A percentile compares a stretch with the other conserved stretches of the same genome.
phyloP scores from a whole-genome alignment of 2,888 invertebrate genomes.

The Nebria brevicollis region DNA sequence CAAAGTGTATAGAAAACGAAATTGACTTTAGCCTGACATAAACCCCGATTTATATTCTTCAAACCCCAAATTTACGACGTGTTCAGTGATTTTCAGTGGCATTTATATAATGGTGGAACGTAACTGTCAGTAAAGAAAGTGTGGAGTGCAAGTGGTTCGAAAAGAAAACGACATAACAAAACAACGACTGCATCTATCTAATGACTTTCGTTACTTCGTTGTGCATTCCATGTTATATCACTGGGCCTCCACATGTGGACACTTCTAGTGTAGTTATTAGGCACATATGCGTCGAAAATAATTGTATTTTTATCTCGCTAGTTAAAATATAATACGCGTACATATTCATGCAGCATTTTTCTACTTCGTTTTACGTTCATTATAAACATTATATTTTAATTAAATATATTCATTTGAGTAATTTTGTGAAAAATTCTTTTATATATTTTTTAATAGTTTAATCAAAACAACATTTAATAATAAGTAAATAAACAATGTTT shows the following conservation, averaged over 20 bases:
- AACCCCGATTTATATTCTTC: neutral
- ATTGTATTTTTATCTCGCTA: constrained; percentile 40
- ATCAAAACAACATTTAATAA: no score
- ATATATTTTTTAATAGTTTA: no score
- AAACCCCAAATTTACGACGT: neutral
- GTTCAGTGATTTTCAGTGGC: neutral
- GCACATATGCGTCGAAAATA: constrained; percentile 38
- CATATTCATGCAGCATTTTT: neutral
- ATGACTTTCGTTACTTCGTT: constrained; percentile 28
- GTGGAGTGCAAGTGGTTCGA: constrained; percentile 15
- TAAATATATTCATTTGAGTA: no score
- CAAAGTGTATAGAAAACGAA: neutral
- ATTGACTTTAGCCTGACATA: neutral
- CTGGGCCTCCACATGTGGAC: constrained; percentile 32
- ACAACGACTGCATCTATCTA: constrained; percentile 37
- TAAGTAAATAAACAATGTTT: neutral
- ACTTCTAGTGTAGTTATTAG: constrained; percentile 18
- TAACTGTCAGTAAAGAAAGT: constrained; percentile 22
- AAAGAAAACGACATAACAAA: constrained; percentile 2
- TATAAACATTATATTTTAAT: neutral
- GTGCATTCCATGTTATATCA: constrained; percentile 27
- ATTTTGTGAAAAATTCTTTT: no score
- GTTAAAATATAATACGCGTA: constrained; percentile 18
- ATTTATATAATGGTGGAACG: neutral
- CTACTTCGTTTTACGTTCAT: neutral